Conservation (phyloP, 1,140 invertebrate genomes). For the Ctenoplectra terminalis region DNA sequence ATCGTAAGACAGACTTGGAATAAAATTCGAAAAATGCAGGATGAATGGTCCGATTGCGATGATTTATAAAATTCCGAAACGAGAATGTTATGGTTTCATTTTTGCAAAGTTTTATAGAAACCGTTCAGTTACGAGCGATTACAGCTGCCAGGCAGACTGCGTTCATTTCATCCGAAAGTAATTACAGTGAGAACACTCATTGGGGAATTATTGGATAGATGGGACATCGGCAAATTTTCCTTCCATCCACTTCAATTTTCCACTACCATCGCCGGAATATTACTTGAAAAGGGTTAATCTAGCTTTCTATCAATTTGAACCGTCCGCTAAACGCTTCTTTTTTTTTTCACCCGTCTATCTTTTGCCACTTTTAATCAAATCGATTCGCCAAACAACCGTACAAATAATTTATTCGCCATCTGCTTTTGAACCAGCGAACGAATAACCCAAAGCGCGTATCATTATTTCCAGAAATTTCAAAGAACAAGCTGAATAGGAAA, state of each 20-base stretch:
- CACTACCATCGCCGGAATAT: background rate
- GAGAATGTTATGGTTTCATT: background rate
- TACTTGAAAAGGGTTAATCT: background rate
- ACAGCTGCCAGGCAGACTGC: background rate
- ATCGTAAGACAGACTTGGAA: too few relatives aligned
- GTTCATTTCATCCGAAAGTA: constrained; percentile 33
- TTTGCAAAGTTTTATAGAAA: background rate
- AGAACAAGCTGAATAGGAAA: background rate
- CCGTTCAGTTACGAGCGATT: background rate
- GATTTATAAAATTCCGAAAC: too few relatives aligned
- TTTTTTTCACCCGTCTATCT: too few relatives aligned
- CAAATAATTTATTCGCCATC: background rate
- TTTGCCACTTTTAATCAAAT: background rate
- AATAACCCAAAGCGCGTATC: background rate
- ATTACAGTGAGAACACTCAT: constrained; percentile 30
- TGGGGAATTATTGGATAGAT: constrained; percentile 7
- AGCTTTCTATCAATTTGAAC: background rate
- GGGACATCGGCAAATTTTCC: background rate
- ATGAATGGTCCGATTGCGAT: too few relatives aligned
- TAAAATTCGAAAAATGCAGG: too few relatives aligned
- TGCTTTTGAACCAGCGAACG: too few relatives aligned
- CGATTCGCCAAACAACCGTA: background rate
- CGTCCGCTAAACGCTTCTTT: too few relatives aligned
- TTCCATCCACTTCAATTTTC: background rate
- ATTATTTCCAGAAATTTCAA: too few relatives aligned